These are phyloP conservation scores for Poeciliopsis prolifica DNA, from an alignment of 2,113 vertebrate species.

Conservation along the genomic window DNA sequence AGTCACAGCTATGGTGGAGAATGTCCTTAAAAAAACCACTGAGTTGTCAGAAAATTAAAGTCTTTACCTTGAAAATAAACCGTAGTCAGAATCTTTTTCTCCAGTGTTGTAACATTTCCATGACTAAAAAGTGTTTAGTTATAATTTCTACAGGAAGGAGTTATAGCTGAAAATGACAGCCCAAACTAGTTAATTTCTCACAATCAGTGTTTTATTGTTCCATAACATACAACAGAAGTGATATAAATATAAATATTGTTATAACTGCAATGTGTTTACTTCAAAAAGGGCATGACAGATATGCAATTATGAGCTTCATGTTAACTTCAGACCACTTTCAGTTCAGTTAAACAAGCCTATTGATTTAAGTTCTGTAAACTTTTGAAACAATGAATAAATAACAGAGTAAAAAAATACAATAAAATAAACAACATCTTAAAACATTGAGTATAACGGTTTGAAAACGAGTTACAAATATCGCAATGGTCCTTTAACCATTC, in stretches of 20 bases:
- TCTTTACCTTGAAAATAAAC: neutral
- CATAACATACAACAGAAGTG: constrained; percentile 73
- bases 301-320: constrained; percentile 40
- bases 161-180: too few relatives aligned
- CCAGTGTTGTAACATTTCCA: too few relatives aligned
- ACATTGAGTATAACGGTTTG: neutral
- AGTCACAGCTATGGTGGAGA: too few relatives aligned
- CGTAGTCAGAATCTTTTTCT: neutral
- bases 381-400: neutral
- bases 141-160: too few relatives aligned
- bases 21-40: too few relatives aligned
- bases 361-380: neutral
- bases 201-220: constrained; percentile 74
- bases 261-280: constrained; percentile 54
- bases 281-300: constrained; percentile 65
- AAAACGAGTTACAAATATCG: constrained; percentile 4
- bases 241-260: constrained; percentile 75
- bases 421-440: neutral
- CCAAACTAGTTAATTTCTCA: constrained; percentile 41
- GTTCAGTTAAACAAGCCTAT: constrained; percentile 14
- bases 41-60: too few relatives aligned
- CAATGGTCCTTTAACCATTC: constrained; percentile 20
- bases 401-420: neutral
- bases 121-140: too few relatives aligned
- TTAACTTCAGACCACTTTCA: constrained; percentile 43